These are phyloP conservation scores for Mus spicilegus DNA, from an alignment of 2,113 vertebrate genomes.

Conservation along the genomic window DNA sequence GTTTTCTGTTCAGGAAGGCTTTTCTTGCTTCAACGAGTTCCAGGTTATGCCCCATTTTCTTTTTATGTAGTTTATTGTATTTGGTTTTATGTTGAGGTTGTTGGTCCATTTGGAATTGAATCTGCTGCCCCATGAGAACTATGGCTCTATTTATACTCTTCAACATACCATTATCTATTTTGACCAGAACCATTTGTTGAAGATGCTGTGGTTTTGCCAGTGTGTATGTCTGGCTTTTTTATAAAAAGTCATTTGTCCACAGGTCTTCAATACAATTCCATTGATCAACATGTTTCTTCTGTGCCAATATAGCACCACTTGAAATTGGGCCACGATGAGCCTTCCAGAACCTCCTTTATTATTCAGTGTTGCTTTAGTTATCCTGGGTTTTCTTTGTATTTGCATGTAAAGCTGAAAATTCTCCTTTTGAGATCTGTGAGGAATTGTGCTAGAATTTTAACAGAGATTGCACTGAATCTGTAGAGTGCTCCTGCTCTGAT, in stretches of 20 bases:
- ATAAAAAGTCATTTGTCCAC: neutral
- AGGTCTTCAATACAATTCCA: neutral
- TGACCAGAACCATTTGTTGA: neutral
- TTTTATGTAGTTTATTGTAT: neutral
- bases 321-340: neutral
- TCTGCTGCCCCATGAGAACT: fast-evolving
- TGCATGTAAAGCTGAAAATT: neutral
- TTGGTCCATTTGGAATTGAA: neutral
- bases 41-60: neutral
- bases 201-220: neutral
- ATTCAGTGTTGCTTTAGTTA: neutral
- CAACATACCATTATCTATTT: too few relatives aligned
- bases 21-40: neutral
- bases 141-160: neutral
- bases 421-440: neutral
- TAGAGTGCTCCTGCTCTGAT: neutral
- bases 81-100: neutral
- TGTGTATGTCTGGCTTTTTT: neutral
- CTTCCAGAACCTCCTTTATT: neutral
- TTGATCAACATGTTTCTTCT: too few relatives aligned
- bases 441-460: neutral
- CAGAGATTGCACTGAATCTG: neutral
- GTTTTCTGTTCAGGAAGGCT: neutral
- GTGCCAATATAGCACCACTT: neutral
- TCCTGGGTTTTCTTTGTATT: neutral